Conservation (phyloP, 1,140 invertebrate species). For the Melitaea cinxia region DNA sequence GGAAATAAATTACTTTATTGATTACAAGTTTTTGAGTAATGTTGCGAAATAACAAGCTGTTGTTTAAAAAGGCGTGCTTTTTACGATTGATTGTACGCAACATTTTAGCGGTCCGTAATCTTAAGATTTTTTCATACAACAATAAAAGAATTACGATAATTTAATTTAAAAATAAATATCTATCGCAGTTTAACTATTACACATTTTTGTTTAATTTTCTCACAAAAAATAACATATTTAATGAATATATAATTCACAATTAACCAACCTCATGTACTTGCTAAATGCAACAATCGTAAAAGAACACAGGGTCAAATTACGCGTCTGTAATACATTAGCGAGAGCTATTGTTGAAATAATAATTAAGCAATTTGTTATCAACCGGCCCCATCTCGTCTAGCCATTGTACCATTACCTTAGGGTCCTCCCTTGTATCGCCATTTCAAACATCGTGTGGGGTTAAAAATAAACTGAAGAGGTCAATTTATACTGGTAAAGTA, state of each 20-base stretch:
- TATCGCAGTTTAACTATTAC: background rate
- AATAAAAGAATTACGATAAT: background rate
- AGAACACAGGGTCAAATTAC: constrained; percentile 34
- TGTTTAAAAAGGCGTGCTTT: constrained; percentile 2
- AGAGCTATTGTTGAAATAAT: constrained; percentile 60
- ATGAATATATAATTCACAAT: constrained; percentile 1
- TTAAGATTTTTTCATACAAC: background rate
- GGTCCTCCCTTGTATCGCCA: constrained; percentile 32
- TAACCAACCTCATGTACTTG: constrained; percentile 27
- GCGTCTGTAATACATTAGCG: constrained; percentile 42
- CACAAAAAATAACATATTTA: background rate
- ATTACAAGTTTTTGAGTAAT: constrained; percentile 19
- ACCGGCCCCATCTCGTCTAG: constrained; percentile 52
- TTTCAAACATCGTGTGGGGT: constrained; percentile 9
- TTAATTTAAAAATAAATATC: background rate
- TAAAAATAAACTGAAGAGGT: constrained; percentile 27
- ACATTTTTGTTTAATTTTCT: background rate
- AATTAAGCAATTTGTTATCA: constrained; percentile 69
- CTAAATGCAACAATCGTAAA: constrained; percentile 33
- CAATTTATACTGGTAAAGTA: constrained; percentile 30
- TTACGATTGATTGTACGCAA: constrained; percentile 5
- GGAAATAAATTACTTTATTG: constrained; percentile 17
- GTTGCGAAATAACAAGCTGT: constrained; percentile 4
- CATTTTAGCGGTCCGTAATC: background rate
- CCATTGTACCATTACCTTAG: constrained; percentile 33